These are phyloP conservation scores for Beris chalybata DNA, from an alignment of 2,888 invertebrate species.

Conservation along the genomic window DNA sequence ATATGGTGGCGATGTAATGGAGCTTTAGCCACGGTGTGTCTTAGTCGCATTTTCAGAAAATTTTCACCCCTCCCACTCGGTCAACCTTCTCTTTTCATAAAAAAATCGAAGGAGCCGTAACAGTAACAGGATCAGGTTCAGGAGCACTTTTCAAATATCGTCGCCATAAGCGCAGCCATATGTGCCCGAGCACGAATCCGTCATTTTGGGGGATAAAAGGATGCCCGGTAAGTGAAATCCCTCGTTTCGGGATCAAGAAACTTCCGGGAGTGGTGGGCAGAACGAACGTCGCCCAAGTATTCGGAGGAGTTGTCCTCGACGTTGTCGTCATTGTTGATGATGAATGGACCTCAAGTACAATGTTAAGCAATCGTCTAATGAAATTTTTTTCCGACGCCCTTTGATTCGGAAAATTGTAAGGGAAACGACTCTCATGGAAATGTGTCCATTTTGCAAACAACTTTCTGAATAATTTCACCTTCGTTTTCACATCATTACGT, in stretches of 20 bases:
- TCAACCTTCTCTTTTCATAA: not conserved
- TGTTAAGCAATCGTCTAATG: too few species aligned
- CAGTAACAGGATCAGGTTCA: too few species aligned
- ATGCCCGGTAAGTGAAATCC: too few species aligned
- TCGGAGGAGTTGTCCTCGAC: not conserved
- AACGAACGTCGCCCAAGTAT: not conserved
- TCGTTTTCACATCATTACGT: constrained; percentile 31
- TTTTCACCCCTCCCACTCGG: not conserved
- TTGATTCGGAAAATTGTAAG: constrained; percentile 14
- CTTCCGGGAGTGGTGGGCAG: not conserved
- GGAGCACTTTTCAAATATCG: too few species aligned
- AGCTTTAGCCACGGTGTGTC: too few species aligned
- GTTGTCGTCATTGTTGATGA: not conserved
- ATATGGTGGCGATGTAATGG: not conserved
- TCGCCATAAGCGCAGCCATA: too few species aligned
- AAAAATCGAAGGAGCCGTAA: not conserved
- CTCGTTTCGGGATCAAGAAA: too few species aligned
- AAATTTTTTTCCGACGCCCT: too few species aligned
- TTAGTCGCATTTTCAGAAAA: not conserved
- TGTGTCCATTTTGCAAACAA: constrained; percentile 20
- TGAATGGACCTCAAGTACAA: too few species aligned
- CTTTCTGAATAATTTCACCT: constrained; percentile 32
- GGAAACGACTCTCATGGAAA: constrained; percentile 17
- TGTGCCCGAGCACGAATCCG: too few species aligned
- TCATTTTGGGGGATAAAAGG: too few species aligned